A percentile compares a stretch with the other conserved stretches of the same genome.
Evolutionary conservation across 2,888 invertebrate genomes (phyloP).

Genomic region (Melieria crassipennis): DNA sequence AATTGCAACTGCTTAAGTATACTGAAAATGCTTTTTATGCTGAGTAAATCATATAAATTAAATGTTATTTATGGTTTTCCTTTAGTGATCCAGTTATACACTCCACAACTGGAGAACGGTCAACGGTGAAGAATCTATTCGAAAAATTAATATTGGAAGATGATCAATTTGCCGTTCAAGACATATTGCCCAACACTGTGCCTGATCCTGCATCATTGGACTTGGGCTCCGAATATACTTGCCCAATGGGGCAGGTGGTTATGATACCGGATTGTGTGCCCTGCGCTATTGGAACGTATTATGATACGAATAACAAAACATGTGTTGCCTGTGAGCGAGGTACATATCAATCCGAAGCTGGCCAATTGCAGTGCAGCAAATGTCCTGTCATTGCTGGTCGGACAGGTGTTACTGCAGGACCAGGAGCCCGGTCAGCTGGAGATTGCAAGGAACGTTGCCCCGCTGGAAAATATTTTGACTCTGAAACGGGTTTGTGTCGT

Average conservation of each 20-base stretch:
- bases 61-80: neutral
- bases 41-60: too few relatives aligned
- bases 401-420: conserved; percentile 85
- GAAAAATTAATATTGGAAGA: conserved; percentile 92
- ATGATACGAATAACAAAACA: conserved; percentile 77
- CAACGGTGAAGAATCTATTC: conserved; percentile 82
- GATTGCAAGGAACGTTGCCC: conserved; percentile 95
- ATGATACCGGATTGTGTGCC: conserved; percentile 94
- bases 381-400: conserved; percentile 93
- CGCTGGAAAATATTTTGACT: conserved; percentile 93
- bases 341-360: conserved; percentile 92
- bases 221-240: conserved; percentile 91
- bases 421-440: conserved; percentile 86
- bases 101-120: conserved; percentile 86
- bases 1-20: too few relatives aligned
- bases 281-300: conserved; percentile 91
- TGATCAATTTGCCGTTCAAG: conserved; percentile 92
- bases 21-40: too few relatives aligned
- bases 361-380: conserved; percentile 86
- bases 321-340: conserved; percentile 89
- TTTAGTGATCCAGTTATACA: conserved; percentile 88
- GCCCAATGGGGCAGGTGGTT: conserved; percentile 92
- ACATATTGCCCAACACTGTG: conserved; percentile 92
- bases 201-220: conserved; percentile 90
- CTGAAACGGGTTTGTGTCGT: conserved; percentile 85